phyloP scores from a whole-genome alignment of 2,888 invertebrate species.

The Tetragonula carbonaria region DNA sequence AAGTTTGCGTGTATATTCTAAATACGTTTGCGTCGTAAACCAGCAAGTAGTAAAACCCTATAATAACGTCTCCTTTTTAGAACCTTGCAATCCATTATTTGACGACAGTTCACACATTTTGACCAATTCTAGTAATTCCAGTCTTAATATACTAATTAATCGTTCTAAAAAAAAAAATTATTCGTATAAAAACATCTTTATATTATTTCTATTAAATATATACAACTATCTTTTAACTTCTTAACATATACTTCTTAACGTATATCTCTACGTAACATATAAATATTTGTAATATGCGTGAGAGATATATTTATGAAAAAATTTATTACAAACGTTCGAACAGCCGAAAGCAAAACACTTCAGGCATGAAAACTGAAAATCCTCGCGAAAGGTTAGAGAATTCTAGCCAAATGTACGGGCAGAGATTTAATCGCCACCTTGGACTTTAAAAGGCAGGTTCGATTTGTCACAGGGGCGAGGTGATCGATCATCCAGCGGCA shows the following conservation, averaged over 20 bases:
- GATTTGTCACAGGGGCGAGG: conserved; percentile 26
- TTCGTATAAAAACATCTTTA: no score
- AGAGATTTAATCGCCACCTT: conserved; percentile 40
- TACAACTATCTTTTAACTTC: no score
- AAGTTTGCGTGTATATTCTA: no score
- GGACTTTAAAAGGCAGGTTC: conserved; percentile 36
- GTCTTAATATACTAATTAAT: no score
- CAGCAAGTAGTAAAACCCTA: not conserved
- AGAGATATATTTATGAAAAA: not conserved
- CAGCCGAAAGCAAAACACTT: not conserved
- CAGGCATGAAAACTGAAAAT: not conserved
- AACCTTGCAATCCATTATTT: not conserved
- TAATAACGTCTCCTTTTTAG: not conserved
- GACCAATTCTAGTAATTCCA: no score
- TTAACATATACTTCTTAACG: no score
- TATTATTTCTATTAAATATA: no score
- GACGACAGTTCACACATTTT: no score
- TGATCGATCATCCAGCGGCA: conserved; percentile 38
- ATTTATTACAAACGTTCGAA: not conserved
- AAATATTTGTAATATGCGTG: no score
- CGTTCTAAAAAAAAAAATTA: no score
- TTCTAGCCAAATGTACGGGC: conserved; percentile 12
- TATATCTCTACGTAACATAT: no score
- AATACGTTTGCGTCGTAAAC: no score
- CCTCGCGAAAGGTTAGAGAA: not conserved